phyloP scores from a whole-genome alignment of 2,113 vertebrate species.

The Meriones unguiculatus region DNA sequence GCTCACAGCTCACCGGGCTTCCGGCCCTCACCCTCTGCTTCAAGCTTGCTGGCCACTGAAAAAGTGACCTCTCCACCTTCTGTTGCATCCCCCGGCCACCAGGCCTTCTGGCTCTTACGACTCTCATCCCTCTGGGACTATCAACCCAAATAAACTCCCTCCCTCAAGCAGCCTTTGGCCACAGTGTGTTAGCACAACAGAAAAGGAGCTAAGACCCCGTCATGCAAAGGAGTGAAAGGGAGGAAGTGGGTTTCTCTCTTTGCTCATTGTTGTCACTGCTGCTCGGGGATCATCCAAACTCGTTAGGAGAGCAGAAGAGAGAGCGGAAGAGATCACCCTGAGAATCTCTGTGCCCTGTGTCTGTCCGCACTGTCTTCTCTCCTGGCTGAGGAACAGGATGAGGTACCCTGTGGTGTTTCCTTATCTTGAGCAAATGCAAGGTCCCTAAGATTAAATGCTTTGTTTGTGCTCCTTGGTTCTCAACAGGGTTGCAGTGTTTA shows the following conservation, averaged over 20 bases:
- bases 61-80: background rate
- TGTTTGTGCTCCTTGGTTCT: constrained; percentile 33
- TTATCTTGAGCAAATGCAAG: background rate
- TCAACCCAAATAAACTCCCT: background rate
- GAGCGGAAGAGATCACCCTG: background rate
- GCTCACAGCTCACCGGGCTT: background rate
- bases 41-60: background rate
- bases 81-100: background rate
- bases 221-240: background rate
- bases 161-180: background rate
- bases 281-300: background rate
- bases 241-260: background rate
- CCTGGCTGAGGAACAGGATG: background rate
- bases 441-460: background rate
- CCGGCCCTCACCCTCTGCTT: background rate
- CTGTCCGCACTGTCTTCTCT: background rate
- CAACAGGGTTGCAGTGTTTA: constrained; percentile 32
- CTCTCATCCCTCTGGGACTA: background rate
- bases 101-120: too few relatives aligned
- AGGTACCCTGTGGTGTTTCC: background rate
- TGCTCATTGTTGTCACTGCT: background rate
- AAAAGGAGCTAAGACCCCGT: background rate
- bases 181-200: background rate
- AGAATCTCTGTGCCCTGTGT: background rate
- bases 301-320: background rate